These are phyloP conservation scores for Boulengeromyrus knoepffleri DNA, from an alignment of 2,113 vertebrate species.

Conservation along the genomic window DNA sequence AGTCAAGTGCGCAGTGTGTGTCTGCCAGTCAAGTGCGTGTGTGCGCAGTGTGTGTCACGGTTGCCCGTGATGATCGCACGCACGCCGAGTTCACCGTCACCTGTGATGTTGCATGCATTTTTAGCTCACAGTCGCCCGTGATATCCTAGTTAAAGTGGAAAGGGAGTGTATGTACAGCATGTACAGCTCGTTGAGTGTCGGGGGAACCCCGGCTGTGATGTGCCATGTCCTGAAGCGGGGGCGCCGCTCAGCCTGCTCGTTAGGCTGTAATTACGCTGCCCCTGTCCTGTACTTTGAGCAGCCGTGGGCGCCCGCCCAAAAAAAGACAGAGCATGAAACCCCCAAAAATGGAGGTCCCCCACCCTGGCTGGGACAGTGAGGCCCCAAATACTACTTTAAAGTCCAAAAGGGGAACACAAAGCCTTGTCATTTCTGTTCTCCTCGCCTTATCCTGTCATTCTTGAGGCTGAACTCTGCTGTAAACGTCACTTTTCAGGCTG, in stretches of 20 bases:
- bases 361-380: background rate
- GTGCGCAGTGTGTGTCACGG: background rate
- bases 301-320: background rate
- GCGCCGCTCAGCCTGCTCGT: background rate
- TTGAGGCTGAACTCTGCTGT: background rate
- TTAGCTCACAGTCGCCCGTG: background rate
- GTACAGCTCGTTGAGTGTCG: background rate
- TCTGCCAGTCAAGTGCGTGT: too few relatives aligned
- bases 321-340: background rate
- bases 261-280: background rate
- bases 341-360: background rate
- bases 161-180: background rate
- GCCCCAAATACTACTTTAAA: slow-evolving; percentile 7
- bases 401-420: slow-evolving; percentile 12
- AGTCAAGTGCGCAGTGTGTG: too few relatives aligned
- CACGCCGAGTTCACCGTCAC: too few relatives aligned
- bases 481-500: slow-evolving; percentile 26
- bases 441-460: background rate
- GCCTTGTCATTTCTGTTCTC: slow-evolving; percentile 19
- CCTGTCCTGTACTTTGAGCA: slow-evolving; percentile 3
- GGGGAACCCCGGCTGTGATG: background rate
- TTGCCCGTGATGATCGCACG: too few relatives aligned
- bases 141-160: background rate
- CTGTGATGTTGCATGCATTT: background rate
- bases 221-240: background rate